Conservation (phyloP, 2,113 vertebrate genomes). For the Nothoprocta perdicaria region DNA sequence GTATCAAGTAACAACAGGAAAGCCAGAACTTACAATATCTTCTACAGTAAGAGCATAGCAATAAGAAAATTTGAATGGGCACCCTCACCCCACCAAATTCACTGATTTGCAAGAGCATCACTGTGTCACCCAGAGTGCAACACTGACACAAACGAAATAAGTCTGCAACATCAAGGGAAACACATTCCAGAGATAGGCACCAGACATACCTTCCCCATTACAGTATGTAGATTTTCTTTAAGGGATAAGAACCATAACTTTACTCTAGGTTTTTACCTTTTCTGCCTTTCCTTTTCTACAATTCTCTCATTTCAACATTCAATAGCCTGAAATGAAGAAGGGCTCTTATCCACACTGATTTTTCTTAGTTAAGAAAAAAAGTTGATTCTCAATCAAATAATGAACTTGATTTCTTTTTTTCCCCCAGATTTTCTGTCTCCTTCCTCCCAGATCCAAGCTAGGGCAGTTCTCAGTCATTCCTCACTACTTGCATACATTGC, state of each 20-base stretch:
- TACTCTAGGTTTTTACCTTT: neutral
- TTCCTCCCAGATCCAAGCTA: neutral
- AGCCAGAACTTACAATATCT: neutral
- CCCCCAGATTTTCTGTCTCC: neutral
- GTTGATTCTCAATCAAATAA: neutral
- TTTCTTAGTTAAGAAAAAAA: neutral
- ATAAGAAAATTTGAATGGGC: neutral
- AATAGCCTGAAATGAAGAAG: neutral
- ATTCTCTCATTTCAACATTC: neutral
- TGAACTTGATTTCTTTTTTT: neutral
- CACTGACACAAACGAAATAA: neutral
- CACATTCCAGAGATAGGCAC: fast-evolving
- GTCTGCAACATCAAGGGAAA: neutral
- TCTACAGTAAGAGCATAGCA: neutral
- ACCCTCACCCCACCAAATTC: neutral
- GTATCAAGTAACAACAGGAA: neutral
- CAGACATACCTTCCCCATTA: neutral
- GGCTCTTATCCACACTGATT: neutral
- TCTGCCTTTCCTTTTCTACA: neutral
- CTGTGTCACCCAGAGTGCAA: neutral
- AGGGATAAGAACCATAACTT: neutral
- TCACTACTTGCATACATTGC: neutral
- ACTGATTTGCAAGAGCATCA: neutral
- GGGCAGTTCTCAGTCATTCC: neutral
- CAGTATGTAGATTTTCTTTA: neutral